Base-by-base conservation (phyloP, 1,140 invertebrate species). In the Drosophila paulistorum region DNA sequence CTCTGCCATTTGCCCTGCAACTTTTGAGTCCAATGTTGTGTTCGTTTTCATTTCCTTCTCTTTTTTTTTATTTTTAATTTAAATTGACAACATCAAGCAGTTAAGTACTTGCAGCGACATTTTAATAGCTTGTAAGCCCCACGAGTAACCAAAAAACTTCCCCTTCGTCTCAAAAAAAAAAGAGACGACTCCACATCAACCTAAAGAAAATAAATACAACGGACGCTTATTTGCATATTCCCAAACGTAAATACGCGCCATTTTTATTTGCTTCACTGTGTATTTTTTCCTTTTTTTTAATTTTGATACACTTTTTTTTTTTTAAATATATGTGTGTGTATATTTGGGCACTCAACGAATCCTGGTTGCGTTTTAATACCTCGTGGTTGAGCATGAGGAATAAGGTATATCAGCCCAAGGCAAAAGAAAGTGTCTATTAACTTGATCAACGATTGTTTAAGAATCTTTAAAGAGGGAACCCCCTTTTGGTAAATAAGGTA, bases 51-150 rank as follows among this genome's bases (percentile, higher is more conserved):
- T 51, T 51, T 51, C 20, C 45, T 48, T 48, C 45, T 48, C 7
- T 20, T 23, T 51, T 51, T 20, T 51, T 51, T 51, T 51, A 23
- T 51, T 51, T 89, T 89, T 89, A 89, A 89, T 89, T 89, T 89
- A 89, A 89, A 89, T 89, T 89, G 84, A 89, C 84, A 89, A 79
- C 81, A 89, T 89, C 81, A 89, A 89, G 84, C 84, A 89, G 84
- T 89, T 89, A 89, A 89, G 84, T 89, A 89, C 84, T 89, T 84
- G 85, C 85, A 84, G 84, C 74, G 84, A 89, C 84, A 89, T 89
- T 89, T 89, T 89, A 89, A 89, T 89, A 89, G 84, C 84, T 89
- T 89, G 84, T 89, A 89, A 89, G 81, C 84, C 84, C 85, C 85
- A 69, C 33, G 84, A 89, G 84, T 78, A 71, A 62, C 76, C 58